These are phyloP conservation scores for Aromia moschata DNA, from an alignment of 2,888 invertebrate genomes.

Conservation along the genomic window DNA sequence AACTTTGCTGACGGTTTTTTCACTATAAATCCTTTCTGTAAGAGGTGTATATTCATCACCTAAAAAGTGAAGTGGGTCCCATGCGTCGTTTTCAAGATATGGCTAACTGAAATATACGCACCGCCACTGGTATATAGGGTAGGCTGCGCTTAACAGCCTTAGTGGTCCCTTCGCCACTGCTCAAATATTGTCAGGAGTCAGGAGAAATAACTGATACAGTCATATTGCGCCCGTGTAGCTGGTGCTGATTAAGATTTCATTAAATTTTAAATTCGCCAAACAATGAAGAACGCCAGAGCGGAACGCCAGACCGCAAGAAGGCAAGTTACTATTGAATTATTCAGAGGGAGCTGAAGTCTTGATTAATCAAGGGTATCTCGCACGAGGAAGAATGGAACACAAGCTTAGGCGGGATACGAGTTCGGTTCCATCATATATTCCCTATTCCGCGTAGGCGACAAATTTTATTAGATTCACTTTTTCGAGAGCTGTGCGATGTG, in stretches of 20 bases:
- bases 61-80: too few species aligned
- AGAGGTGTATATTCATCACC: too few species aligned
- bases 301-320: slow-evolving; percentile 12
- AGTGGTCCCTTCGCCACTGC: too few species aligned
- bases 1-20: too few species aligned
- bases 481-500: slow-evolving; percentile 35
- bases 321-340: slow-evolving; percentile 19
- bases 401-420: slow-evolving; percentile 10
- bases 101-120: too few species aligned
- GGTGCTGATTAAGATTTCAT: slow-evolving; percentile 1
- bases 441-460: slow-evolving; percentile 29
- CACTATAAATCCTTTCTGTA: too few species aligned
- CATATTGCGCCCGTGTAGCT: background rate
- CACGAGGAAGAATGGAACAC: slow-evolving; percentile 5
- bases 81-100: too few species aligned
- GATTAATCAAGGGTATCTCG: slow-evolving; percentile 14
- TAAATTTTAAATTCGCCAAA: slow-evolving; percentile 23
- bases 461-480: slow-evolving; percentile 47
- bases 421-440: slow-evolving; percentile 3
- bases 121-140: too few species aligned
- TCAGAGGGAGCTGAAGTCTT: slow-evolving; percentile 17
- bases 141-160: too few species aligned
- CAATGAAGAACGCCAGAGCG: slow-evolving; percentile 14
- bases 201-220: background rate
- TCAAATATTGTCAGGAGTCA: too few species aligned